These are phyloP conservation scores for Lophura swinhoii DNA, from an alignment of 2,797 vertebrate species.

Conservation along the genomic window DNA sequence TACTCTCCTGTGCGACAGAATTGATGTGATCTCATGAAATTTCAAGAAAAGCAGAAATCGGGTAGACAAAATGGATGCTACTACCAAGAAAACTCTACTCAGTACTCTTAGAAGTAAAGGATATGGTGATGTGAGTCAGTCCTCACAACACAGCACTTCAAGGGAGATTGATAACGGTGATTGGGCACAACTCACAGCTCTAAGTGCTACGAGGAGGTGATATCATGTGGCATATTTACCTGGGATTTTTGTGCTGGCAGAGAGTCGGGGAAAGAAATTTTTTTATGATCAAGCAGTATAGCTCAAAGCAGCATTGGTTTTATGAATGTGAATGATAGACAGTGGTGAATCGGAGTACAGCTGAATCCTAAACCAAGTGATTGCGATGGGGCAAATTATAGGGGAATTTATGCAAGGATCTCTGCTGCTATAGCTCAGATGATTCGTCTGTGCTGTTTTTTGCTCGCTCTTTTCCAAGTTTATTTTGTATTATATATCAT, in stretches of 20 bases:
- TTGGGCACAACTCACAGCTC: neutral
- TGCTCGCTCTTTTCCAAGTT: neutral
- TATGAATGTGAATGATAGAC: constrained; percentile 10
- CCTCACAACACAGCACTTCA: neutral
- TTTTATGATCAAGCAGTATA: neutral
- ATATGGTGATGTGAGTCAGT: neutral
- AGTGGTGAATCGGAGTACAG: neutral
- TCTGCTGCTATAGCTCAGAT: neutral
- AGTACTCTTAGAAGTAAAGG: constrained; percentile 35
- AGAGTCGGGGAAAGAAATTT: neutral
- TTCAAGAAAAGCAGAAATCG: neutral
- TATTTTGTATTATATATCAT: constrained; percentile 58
- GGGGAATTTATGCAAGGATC: neutral
- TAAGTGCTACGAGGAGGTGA: neutral
- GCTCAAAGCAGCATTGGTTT: neutral
- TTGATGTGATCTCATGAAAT: constrained; percentile 27
- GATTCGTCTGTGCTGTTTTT: constrained; percentile 8
- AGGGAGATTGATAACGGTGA: neutral
- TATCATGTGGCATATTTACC: neutral
- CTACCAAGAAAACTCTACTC: neutral
- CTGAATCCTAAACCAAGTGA: neutral
- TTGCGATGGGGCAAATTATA: constrained; percentile 22
- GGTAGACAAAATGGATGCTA: neutral
- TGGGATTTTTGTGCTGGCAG: constrained; percentile 40
- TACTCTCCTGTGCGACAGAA: neutral